Evolutionary conservation across 2,113 vertebrate species (phyloP).

Genomic region (Nothocercus nigrocapillus): DNA sequence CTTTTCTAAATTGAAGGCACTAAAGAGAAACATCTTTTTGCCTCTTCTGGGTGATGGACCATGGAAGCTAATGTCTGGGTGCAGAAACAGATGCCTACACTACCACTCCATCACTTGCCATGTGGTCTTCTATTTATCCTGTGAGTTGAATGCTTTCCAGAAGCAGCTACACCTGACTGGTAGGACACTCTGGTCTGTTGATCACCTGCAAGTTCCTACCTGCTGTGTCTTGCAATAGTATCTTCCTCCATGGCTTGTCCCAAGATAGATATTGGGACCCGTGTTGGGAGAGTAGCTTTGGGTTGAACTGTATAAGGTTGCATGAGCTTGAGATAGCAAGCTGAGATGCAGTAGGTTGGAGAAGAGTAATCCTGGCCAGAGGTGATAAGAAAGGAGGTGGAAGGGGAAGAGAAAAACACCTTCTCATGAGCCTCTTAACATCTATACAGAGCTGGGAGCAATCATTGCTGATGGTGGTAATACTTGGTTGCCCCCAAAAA

Average conservation of each 20-base stretch:
- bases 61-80: not conserved
- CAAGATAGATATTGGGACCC: fast-evolving
- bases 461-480: not conserved
- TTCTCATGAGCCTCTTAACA: not conserved
- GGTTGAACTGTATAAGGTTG: not conserved
- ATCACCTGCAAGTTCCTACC: not conserved
- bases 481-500: not conserved
- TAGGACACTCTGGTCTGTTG: not conserved
- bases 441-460: not conserved
- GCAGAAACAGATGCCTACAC: not conserved
- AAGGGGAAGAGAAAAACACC: not conserved
- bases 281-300: not conserved
- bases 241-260: not conserved
- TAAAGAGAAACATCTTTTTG: not conserved
- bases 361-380: not conserved
- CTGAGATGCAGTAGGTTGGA: not conserved
- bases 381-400: fast-evolving
- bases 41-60: not conserved
- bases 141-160: not conserved
- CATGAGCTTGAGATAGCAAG: no score
- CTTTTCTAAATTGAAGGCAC: not conserved
- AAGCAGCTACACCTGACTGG: fast-evolving
- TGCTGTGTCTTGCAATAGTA: not conserved
- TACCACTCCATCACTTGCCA: not conserved
- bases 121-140: not conserved